Conservation (phyloP, 2,888 invertebrate genomes). For the Dichetophora obliterata region DNA sequence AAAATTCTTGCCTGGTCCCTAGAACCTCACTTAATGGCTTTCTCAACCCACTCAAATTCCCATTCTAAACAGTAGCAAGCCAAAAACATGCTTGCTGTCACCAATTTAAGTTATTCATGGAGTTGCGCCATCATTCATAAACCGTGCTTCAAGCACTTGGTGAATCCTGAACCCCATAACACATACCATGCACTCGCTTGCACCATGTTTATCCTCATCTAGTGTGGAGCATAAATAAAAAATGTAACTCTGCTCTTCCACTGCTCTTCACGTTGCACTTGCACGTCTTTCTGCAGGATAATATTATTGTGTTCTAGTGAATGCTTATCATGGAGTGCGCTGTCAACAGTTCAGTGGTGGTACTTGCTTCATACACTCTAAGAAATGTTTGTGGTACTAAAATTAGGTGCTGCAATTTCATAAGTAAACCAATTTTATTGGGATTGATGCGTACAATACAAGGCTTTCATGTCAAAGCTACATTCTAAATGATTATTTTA, state of each 20-base stretch:
- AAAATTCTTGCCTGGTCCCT: too few relatives aligned
- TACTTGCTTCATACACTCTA: neutral
- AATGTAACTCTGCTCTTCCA: neutral
- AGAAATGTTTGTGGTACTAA: too few relatives aligned
- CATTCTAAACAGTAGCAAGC: neutral
- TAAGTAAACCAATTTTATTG: too few relatives aligned
- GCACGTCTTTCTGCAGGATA: constrained; percentile 27
- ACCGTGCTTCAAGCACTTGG: constrained; percentile 10
- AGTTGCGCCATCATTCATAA: constrained; percentile 39
- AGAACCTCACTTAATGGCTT: too few relatives aligned
- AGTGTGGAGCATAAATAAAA: neutral
- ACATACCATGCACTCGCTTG: neutral
- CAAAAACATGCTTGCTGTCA: constrained; percentile 31
- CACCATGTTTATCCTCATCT: neutral
- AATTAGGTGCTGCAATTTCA: too few relatives aligned
- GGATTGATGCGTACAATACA: too few relatives aligned
- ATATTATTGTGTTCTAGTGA: constrained; percentile 5
- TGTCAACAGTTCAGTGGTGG: neutral
- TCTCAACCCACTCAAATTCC: too few relatives aligned
- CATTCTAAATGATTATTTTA: too few relatives aligned
- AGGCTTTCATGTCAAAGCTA: too few relatives aligned
- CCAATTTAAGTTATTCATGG: constrained; percentile 41
- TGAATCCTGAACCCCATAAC: neutral
- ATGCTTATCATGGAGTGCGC: neutral
- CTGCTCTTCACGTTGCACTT: neutral